Percentiles rank a stretch among this genome's conserved stretches.
These are phyloP conservation scores for Umimayanthus chanpuru DNA, from an alignment of 92 coral and sea anemone species.

Conservation along the genomic window DNA sequence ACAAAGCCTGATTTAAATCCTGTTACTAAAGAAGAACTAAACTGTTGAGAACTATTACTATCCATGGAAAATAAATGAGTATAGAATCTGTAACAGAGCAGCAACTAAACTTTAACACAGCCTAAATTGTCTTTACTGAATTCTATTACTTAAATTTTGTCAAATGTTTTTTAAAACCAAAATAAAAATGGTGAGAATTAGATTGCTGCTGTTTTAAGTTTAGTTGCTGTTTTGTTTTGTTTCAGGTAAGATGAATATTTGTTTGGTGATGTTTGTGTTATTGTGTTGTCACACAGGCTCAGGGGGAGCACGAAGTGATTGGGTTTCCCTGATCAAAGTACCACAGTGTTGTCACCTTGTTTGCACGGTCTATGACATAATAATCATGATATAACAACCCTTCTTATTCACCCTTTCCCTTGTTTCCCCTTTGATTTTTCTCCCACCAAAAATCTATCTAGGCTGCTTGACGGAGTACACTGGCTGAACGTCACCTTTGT, in stretches of 20 bases:
- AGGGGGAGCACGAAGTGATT: neutral
- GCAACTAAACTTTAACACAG: slow-evolving; percentile 9
- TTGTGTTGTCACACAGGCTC: slow-evolving; percentile 24
- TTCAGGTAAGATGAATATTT: slow-evolving; percentile 12
- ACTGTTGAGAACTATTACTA: neutral
- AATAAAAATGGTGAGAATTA: neutral
- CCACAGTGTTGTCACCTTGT: slow-evolving; percentile 29
- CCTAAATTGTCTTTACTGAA: neutral
- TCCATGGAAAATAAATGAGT: neutral
- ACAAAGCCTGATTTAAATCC: too few species aligned
- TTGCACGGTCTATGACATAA: slow-evolving; percentile 1
- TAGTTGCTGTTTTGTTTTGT: slow-evolving; percentile 37
- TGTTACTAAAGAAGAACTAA: neutral
- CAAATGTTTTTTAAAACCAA: neutral
- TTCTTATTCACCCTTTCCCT: slow-evolving; percentile 65
- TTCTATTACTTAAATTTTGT: neutral
- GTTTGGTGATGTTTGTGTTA: neutral
- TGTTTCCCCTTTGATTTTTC: slow-evolving; percentile 92
- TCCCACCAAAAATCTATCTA: slow-evolving; percentile 82
- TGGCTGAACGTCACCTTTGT: slow-evolving; percentile 90
- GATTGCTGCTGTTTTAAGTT: neutral
- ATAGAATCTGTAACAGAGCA: neutral
- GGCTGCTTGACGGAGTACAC: slow-evolving; percentile 94
- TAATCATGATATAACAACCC: slow-evolving; percentile 21
- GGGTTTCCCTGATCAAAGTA: slow-evolving; percentile 35